These are phyloP conservation scores for Willisornis vidua DNA, from an alignment of 2,113 vertebrate genomes.

Conservation along the genomic window DNA sequence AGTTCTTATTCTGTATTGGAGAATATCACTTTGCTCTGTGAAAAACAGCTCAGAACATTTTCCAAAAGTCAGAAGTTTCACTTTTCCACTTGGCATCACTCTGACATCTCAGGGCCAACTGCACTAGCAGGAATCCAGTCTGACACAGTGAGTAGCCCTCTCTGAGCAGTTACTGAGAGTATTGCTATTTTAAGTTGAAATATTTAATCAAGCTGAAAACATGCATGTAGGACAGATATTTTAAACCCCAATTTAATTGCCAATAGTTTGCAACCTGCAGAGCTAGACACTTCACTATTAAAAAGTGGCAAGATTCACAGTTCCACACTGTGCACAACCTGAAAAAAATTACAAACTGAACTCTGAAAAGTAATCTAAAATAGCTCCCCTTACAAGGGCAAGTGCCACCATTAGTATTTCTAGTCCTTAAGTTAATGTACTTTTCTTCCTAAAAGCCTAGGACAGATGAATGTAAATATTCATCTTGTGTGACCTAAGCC, in stretches of 20 bases:
- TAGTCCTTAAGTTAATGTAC: not conserved
- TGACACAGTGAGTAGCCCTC: not conserved
- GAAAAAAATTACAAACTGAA: not conserved
- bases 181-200: not conserved
- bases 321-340: not conserved
- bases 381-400: not conserved
- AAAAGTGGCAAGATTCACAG: not conserved
- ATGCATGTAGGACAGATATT: not conserved
- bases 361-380: not conserved
- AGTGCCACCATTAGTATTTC: not conserved
- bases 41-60: not conserved
- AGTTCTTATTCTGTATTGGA: not conserved
- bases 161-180: not conserved
- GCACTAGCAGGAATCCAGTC: not conserved
- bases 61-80: not conserved
- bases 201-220: slow-evolving; percentile 5
- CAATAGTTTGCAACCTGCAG: not conserved
- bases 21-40: not conserved
- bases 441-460: not conserved
- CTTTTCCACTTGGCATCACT: not conserved
- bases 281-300: not conserved
- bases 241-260: not conserved
- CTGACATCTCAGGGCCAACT: not conserved
- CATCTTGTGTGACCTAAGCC: not conserved
- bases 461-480: not conserved